Evolutionary conservation across 2,797 vertebrate species (phyloP).

Genomic region (Pterois miles): DNA sequence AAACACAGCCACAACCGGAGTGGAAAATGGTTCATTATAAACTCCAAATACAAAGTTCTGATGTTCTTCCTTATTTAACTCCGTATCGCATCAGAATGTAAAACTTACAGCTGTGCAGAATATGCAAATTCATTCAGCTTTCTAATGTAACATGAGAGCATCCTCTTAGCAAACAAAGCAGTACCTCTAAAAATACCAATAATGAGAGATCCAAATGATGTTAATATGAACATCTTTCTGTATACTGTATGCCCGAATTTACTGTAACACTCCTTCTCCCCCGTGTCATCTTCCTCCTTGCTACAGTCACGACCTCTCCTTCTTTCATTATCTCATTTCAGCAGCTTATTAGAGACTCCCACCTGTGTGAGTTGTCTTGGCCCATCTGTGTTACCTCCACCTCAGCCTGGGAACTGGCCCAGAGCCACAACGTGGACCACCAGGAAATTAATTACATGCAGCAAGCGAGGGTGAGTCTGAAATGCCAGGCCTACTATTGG

Average conservation of each 20-base stretch:
- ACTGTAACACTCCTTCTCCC: not conserved
- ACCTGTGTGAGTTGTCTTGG: constrained; percentile 62
- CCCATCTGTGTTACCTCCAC: constrained; percentile 64
- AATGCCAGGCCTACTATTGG: not conserved
- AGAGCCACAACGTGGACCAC: constrained; percentile 39
- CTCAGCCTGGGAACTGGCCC: constrained; percentile 45
- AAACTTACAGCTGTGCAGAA: not conserved
- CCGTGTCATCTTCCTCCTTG: no score
- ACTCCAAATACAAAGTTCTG: not conserved
- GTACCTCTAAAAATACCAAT: not conserved
- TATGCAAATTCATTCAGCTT: not conserved
- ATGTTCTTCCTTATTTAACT: not conserved
- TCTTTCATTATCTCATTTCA: constrained; percentile 37
- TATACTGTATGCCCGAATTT: not conserved
- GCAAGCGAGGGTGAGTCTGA: constrained; percentile 5
- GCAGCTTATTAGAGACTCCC: constrained; percentile 64
- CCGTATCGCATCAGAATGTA: not conserved
- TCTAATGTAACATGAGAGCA: not conserved
- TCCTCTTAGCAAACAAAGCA: not conserved
- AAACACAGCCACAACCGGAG: constrained; percentile 11
- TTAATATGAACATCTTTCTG: not conserved
- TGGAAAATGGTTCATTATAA: not conserved
- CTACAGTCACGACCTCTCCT: constrained; percentile 30
- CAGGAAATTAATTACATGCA: constrained; percentile 62
- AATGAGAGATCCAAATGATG: not conserved